These are phyloP conservation scores for Spea bombifrons DNA, from an alignment of 2,113 vertebrate species.

Conservation along the genomic window DNA sequence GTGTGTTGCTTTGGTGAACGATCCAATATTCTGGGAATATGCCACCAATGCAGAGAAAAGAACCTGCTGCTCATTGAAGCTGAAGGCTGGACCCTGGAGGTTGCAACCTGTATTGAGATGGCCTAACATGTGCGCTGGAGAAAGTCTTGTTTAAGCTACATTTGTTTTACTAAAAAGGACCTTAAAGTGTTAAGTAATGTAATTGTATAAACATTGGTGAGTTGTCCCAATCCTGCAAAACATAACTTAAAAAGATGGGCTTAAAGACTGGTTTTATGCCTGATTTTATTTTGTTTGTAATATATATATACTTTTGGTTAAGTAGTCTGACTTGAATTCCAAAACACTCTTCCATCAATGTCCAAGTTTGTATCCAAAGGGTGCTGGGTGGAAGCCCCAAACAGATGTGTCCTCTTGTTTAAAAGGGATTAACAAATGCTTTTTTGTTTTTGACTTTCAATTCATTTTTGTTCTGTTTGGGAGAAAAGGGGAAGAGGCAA, in stretches of 20 bases:
- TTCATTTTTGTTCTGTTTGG: constrained; percentile 23
- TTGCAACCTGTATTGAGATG: no score
- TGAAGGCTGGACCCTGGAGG: no score
- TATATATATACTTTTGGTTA: constrained; percentile 55
- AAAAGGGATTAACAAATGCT: constrained; percentile 54
- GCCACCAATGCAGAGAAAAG: no score
- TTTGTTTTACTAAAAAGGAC: no score
- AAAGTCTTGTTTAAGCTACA: no score
- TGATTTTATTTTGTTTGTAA: constrained; percentile 64
- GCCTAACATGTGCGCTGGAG: no score
- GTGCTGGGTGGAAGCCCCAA: constrained; percentile 47
- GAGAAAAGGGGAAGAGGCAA: constrained; percentile 30
- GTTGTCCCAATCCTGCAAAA: constrained; percentile 9
- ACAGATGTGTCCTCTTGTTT: constrained; percentile 52
- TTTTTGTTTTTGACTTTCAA: constrained; percentile 47
- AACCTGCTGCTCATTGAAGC: no score
- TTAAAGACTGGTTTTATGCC: constrained; percentile 64
- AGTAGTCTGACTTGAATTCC: constrained; percentile 61
- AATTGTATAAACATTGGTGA: background rate
- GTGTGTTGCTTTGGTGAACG: no score
- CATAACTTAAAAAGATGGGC: constrained; percentile 62
- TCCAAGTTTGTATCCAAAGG: constrained; percentile 61
- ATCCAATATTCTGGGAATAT: no score
- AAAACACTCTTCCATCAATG: constrained; percentile 60
- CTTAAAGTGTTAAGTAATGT: no score